Conservation (phyloP, 2,113 vertebrate species). For the Onychorhynchus coronatus region DNA sequence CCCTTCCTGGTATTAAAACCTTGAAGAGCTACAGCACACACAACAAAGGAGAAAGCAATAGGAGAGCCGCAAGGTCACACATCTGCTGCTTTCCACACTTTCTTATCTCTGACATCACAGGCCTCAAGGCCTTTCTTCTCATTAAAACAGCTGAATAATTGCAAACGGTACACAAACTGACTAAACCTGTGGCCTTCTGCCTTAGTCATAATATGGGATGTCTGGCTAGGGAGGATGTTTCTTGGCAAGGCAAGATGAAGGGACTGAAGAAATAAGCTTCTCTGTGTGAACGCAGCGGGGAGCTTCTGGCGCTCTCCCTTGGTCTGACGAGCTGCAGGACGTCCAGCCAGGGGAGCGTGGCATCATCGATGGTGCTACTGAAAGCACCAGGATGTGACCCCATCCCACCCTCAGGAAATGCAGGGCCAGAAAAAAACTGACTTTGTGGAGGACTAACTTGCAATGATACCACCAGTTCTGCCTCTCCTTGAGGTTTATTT, state of each 20-base stretch:
- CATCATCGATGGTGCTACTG: accelerated
- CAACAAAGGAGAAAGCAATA: slow-evolving; percentile 66
- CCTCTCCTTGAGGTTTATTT: neutral
- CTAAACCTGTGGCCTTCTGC: slow-evolving; percentile 82
- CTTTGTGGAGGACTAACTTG: neutral
- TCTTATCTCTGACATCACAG: slow-evolving; percentile 81
- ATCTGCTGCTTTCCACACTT: slow-evolving; percentile 73
- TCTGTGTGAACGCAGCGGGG: accelerated
- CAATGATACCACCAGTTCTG: neutral
- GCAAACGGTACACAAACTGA: slow-evolving; percentile 79
- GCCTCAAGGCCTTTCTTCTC: slow-evolving; percentile 79
- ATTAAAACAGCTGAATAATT: slow-evolving; percentile 84
- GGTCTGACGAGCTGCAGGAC: neutral
- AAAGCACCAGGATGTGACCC: neutral
- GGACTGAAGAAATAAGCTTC: neutral
- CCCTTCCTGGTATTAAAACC: slow-evolving; percentile 56
- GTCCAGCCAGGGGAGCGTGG: accelerated
- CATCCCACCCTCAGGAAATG: neutral
- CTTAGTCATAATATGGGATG: slow-evolving; percentile 85
- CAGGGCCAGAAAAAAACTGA: neutral
- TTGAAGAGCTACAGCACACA: slow-evolving; percentile 55
- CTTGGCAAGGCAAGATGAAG: neutral
- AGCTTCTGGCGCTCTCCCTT: neutral
- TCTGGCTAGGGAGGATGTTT: slow-evolving; percentile 25
- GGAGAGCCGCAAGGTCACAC: slow-evolving; percentile 66